Conservation (phyloP, 2,888 invertebrate species). For the Tromatobia lineatoria region DNA sequence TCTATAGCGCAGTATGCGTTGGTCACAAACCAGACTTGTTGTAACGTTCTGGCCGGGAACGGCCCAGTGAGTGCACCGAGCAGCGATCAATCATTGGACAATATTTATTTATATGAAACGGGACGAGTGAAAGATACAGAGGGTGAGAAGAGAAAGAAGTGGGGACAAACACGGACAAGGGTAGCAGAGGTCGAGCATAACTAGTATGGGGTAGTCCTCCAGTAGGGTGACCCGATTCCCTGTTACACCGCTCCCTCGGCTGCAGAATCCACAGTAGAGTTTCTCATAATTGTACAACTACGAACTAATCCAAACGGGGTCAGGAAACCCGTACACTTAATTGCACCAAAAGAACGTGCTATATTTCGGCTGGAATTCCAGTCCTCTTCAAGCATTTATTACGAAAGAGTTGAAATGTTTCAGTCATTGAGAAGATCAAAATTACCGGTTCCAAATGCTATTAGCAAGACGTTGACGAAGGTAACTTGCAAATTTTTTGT, state of each 20-base stretch:
- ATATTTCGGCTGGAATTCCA: too few relatives aligned
- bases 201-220: constrained; percentile 22
- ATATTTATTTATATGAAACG: constrained; percentile 82
- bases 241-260: constrained; percentile 25
- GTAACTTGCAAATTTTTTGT: too few relatives aligned
- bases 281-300: background rate
- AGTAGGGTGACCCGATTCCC: constrained; percentile 49
- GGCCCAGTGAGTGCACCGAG: constrained; percentile 62
- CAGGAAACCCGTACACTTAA: too few relatives aligned
- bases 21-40: constrained; percentile 69
- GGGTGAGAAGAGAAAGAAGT: constrained; percentile 44
- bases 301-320: too few relatives aligned
- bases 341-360: too few relatives aligned
- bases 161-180: constrained; percentile 17
- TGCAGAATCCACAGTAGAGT: constrained; percentile 20
- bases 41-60: constrained; percentile 75
- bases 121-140: constrained; percentile 67
- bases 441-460: too few relatives aligned
- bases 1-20: constrained; percentile 21
- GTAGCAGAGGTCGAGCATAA: constrained; percentile 40
- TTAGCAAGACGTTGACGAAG: too few relatives aligned
- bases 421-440: too few relatives aligned
- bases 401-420: too few relatives aligned
- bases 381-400: too few relatives aligned
- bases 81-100: constrained; percentile 81